Percentiles rank a stretch among this genome's conserved stretches.
Conservation (phyloP, 2,797 vertebrate genomes). For the Sebastiscus albofasciatus region DNA sequence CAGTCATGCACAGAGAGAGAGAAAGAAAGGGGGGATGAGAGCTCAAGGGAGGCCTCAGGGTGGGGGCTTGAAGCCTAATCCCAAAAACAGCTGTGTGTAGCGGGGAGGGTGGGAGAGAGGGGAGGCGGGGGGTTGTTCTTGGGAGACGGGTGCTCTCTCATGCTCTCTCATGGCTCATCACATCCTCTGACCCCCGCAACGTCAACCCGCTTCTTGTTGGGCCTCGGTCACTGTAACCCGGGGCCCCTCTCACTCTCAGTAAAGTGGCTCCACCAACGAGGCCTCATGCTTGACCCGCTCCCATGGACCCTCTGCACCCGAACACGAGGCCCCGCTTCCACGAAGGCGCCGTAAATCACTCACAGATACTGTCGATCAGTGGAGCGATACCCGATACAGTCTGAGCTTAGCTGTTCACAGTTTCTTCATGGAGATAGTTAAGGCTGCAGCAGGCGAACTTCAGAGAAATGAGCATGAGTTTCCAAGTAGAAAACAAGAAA, state of each 20-base stretch:
- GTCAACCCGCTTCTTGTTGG: conserved; percentile 56
- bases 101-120: not conserved
- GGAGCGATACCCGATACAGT: not conserved
- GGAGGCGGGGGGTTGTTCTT: conserved; percentile 33
- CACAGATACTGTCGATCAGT: conserved; percentile 17
- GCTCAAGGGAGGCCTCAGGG: conserved; percentile 58
- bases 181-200: conserved; percentile 73
- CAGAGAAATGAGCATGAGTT: not conserved
- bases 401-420: not conserved
- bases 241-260: not conserved
- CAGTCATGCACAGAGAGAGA: conserved; percentile 69
- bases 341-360: conserved; percentile 13
- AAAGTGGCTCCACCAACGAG: conserved; percentile 1
- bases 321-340: not conserved
- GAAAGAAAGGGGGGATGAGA: conserved; percentile 2
- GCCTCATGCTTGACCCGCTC: conserved; percentile 11
- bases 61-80: conserved; percentile 75
- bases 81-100: conserved; percentile 83
- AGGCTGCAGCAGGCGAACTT: not conserved
- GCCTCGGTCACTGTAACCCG: conserved; percentile 22
- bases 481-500: not conserved
- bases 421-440: not conserved
- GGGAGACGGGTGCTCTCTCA: conserved; percentile 68
- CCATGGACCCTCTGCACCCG: conserved; percentile 2
- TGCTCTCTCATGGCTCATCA: conserved; percentile 71